phyloP scores from a whole-genome alignment of 2,113 vertebrate genomes.

The Oreamnos americanus region DNA sequence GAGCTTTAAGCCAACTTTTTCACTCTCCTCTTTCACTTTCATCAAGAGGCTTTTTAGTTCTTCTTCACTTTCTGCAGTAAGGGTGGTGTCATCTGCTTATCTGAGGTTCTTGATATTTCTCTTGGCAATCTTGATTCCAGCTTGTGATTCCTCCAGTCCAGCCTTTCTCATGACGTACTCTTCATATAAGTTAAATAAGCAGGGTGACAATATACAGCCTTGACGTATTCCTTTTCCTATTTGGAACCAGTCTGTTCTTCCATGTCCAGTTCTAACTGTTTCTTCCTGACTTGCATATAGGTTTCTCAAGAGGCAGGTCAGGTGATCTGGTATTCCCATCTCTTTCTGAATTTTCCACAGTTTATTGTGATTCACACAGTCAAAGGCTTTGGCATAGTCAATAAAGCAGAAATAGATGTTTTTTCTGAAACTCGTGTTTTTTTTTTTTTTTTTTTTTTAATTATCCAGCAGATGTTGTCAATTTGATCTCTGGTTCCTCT shows the following conservation, averaged over 20 bases:
- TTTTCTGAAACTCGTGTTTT: fast-evolving
- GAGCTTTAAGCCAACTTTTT: not conserved
- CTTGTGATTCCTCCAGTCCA: not conserved
- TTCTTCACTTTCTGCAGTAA: not conserved
- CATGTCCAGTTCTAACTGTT: not conserved
- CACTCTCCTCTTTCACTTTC: not conserved
- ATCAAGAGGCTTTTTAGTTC: not conserved
- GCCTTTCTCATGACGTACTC: fast-evolving
- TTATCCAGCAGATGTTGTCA: fast-evolving
- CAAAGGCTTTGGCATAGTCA: not conserved
- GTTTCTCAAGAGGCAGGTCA: not conserved
- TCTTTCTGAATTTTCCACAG: not conserved
- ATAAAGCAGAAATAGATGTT: not conserved
- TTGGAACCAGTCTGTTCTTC: not conserved
- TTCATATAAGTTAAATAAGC: not conserved
- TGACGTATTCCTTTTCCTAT: fast-evolving
- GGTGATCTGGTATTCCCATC: not conserved
- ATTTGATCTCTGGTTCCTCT: not conserved
- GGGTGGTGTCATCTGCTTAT: not conserved
- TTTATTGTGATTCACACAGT: not conserved
- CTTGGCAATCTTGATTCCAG: not conserved
- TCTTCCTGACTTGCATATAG: not conserved
- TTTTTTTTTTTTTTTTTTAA: fast-evolving
- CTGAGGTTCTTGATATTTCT: not conserved
- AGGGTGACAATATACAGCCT: not conserved